phyloP scores from a whole-genome alignment of 2,888 invertebrate genomes.

The Cactoblastis cactorum region DNA sequence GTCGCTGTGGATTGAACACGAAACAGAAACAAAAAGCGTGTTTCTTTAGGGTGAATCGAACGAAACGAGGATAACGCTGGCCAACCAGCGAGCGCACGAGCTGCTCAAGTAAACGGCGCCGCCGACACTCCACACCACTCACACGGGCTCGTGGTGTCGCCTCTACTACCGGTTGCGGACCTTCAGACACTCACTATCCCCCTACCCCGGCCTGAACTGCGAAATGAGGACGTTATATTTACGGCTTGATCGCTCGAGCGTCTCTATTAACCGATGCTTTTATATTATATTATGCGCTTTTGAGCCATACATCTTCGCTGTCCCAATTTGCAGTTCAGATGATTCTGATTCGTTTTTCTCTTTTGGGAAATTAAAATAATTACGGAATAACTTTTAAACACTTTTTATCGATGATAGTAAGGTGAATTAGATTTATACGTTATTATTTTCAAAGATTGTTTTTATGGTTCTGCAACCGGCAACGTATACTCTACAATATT shows the following conservation, averaged over 20 bases:
- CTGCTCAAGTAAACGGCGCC: conserved; percentile 89
- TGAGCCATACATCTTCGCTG: neutral
- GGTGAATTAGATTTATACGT: neutral
- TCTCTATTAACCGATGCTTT: neutral
- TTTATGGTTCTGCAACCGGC: conserved; percentile 34
- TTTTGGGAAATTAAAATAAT: neutral
- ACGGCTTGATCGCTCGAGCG: neutral
- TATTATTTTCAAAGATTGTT: neutral
- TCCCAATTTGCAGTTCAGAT: neutral
- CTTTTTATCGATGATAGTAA: neutral
- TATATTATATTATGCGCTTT: neutral
- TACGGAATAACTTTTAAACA: neutral
- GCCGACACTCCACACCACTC: conserved; percentile 42
- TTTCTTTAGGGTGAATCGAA: conserved; percentile 88
- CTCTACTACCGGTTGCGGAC: conserved; percentile 33
- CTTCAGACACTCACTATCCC: no score
- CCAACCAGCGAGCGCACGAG: conserved; percentile 98
- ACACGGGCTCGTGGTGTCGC: conserved; percentile 61
- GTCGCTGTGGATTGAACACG: conserved; percentile 52
- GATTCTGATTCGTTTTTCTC: neutral
- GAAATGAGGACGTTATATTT: neutral
- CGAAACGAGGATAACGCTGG: conserved; percentile 96
- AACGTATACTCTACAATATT: conserved; percentile 17
- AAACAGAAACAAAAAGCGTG: conserved; percentile 53
- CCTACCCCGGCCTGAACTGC: conserved; percentile 14